phyloP scores from a whole-genome alignment of 2,888 invertebrate species.

The Deilephila porcellus region DNA sequence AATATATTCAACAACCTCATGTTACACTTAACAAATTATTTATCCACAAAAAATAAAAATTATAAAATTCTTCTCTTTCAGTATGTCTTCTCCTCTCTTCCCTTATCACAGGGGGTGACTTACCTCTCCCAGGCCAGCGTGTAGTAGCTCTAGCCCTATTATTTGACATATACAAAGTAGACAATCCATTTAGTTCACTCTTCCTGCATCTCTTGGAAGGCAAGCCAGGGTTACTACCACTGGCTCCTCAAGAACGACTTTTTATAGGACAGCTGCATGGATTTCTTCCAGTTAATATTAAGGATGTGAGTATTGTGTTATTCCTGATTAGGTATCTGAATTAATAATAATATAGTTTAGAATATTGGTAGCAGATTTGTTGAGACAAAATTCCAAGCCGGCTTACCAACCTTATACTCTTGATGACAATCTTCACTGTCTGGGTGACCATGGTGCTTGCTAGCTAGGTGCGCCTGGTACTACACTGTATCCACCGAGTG shows the following conservation, averaged over 20 bases:
- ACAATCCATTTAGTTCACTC: slow-evolving; percentile 76
- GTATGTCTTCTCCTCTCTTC: slow-evolving; percentile 78
- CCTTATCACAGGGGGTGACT: slow-evolving; percentile 76
- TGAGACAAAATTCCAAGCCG: too few species aligned
- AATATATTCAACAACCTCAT: neutral
- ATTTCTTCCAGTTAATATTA: slow-evolving; percentile 86
- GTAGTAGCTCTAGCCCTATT: slow-evolving; percentile 76
- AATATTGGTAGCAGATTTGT: too few species aligned
- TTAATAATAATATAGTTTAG: too few species aligned
- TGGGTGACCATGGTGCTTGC: too few species aligned
- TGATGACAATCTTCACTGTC: too few species aligned
- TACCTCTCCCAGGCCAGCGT: slow-evolving; percentile 76
- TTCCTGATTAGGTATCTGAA: too few species aligned
- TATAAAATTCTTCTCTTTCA: slow-evolving; percentile 43
- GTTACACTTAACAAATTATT: too few species aligned
- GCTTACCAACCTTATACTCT: too few species aligned
- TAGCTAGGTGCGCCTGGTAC: too few species aligned
- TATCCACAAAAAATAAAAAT: neutral
- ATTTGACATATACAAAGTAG: slow-evolving; percentile 74
- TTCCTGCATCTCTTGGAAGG: slow-evolving; percentile 76
- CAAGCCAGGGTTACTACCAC: slow-evolving; percentile 67
- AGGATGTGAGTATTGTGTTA: slow-evolving; percentile 85
- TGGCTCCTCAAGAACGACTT: slow-evolving; percentile 87
- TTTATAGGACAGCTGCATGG: slow-evolving; percentile 90
- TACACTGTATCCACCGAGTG: too few species aligned